Evolutionary conservation across 2,113 vertebrate species (phyloP).

Genomic region (Panthera tigris): DNA sequence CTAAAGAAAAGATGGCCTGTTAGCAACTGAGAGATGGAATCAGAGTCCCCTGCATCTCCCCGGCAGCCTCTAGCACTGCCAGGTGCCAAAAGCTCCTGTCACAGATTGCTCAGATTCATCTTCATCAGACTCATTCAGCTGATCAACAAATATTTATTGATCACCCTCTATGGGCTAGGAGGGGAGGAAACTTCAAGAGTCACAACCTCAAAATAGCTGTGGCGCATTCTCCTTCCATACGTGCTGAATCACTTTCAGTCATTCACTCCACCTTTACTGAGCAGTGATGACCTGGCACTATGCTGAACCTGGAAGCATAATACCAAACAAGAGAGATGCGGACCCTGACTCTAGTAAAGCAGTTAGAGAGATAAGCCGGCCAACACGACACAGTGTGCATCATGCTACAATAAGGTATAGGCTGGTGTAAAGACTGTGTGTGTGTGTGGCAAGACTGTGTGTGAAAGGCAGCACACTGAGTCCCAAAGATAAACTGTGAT

Average conservation of each 20-base stretch:
- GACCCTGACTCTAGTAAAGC: background rate
- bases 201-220: background rate
- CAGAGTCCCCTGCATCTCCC: background rate
- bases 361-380: background rate
- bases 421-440: accelerated
- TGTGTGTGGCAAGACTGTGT: background rate
- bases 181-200: background rate
- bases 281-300: background rate
- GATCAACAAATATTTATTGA: background rate
- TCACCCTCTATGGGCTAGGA: background rate
- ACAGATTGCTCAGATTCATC: background rate
- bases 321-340: background rate
- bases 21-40: background rate
- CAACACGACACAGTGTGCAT: background rate
- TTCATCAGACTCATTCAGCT: background rate
- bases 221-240: accelerated
- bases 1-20: background rate
- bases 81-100: background rate
- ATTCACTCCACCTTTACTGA: background rate
- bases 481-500: background rate
- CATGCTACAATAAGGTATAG: accelerated
- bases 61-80: background rate
- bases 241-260: background rate
- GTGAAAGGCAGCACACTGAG: background rate
- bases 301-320: background rate